These are phyloP conservation scores for Tholera decimalis DNA, from an alignment of 2,888 invertebrate species.

Conservation along the genomic window DNA sequence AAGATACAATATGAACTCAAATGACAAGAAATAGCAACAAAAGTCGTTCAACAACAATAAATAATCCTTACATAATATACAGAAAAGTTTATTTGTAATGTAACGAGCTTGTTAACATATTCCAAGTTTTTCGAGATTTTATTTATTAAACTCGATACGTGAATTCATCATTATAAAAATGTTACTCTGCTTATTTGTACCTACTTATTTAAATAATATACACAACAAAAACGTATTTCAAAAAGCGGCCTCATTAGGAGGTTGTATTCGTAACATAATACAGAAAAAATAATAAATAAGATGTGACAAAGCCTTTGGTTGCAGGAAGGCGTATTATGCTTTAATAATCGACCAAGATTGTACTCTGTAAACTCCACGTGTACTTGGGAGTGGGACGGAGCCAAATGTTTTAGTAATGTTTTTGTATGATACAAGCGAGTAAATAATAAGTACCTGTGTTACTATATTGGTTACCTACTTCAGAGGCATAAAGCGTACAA, in stretches of 20 bases:
- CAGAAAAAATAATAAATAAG: slow-evolving; percentile 51
- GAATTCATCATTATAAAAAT: slow-evolving; percentile 23
- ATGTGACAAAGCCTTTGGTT: slow-evolving; percentile 48
- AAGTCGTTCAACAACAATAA: neutral
- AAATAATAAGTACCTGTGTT: neutral
- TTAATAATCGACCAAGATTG: slow-evolving; percentile 41
- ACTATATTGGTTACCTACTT: slow-evolving; percentile 10
- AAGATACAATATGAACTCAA: neutral
- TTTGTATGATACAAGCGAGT: slow-evolving; percentile 7
- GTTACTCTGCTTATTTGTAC: slow-evolving; percentile 8
- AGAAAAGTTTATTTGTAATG: neutral
- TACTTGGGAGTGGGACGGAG: slow-evolving; percentile 21
- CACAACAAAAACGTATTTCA: slow-evolving; percentile 27
- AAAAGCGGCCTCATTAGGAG: slow-evolving; percentile 42
- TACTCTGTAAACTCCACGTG: slow-evolving; percentile 20
- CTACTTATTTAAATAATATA: slow-evolving; percentile 19
- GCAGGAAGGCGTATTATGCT: slow-evolving; percentile 40
- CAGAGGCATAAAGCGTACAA: neutral
- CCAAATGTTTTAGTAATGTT: slow-evolving; percentile 42
- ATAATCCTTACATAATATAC: neutral
- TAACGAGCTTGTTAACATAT: slow-evolving; percentile 17
- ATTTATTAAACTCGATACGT: neutral
- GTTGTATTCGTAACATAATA: slow-evolving; percentile 33
- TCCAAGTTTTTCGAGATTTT: neutral
- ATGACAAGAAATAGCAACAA: neutral